Evolutionary conservation across 2,888 invertebrate species (phyloP).

Genomic region (Diaprepes abbreviatus): DNA sequence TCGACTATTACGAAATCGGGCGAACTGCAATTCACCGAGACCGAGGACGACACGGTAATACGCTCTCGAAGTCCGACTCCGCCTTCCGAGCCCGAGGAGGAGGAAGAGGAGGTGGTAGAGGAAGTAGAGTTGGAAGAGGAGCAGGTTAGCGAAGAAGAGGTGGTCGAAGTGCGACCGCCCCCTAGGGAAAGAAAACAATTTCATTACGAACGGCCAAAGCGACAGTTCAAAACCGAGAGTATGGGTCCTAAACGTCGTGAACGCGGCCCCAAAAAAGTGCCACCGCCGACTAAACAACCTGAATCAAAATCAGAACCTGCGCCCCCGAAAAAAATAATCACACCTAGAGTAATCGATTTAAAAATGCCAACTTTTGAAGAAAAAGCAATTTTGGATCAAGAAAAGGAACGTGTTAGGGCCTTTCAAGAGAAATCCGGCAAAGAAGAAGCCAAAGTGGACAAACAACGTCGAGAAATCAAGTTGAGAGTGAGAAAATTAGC

Average conservation of each 20-base stretch:
- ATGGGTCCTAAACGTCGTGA: slow-evolving; percentile 64
- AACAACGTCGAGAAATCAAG: slow-evolving; percentile 62
- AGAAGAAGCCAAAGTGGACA: slow-evolving; percentile 63
- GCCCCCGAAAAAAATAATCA: slow-evolving; percentile 34
- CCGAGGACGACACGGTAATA: slow-evolving; percentile 67
- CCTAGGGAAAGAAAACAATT: slow-evolving; percentile 59
- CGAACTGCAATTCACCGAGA: slow-evolving; percentile 65
- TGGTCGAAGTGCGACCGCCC: slow-evolving; percentile 55
- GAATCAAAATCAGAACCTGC: slow-evolving; percentile 21
- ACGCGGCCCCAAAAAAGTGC: slow-evolving; percentile 58
- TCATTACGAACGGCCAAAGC: slow-evolving; percentile 64
- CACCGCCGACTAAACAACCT: slow-evolving; percentile 36
- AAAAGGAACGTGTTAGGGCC: slow-evolving; percentile 63
- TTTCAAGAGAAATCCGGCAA: slow-evolving; percentile 64
- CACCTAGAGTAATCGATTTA: slow-evolving; percentile 57
- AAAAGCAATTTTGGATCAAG: slow-evolving; percentile 63
- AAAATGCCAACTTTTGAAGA: slow-evolving; percentile 59
- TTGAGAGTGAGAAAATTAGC: slow-evolving; percentile 59
- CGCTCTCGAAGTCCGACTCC: slow-evolving; percentile 55
- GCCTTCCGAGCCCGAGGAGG: slow-evolving; percentile 53
- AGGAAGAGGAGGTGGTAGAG: slow-evolving; percentile 56
- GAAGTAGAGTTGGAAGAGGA: slow-evolving; percentile 61
- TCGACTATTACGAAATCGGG: slow-evolving; percentile 65
- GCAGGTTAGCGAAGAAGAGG: slow-evolving; percentile 57
- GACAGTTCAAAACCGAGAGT: slow-evolving; percentile 58